phyloP scores from a whole-genome alignment of 2,113 vertebrate species.

The Nycticryphes semicollaris region DNA sequence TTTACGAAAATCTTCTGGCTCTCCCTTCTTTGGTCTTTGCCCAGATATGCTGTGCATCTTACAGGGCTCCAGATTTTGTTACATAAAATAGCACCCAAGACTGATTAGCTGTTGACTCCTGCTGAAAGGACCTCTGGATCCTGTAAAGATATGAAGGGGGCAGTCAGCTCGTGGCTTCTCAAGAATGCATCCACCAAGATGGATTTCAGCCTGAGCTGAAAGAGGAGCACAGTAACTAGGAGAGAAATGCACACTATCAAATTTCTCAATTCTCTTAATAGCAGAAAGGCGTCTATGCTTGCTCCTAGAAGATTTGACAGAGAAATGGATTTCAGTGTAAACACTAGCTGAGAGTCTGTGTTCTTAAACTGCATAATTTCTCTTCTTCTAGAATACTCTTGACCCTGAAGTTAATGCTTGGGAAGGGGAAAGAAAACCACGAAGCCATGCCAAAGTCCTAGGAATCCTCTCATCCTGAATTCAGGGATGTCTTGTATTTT shows the following conservation, averaged over 20 bases:
- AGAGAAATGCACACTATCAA: not conserved
- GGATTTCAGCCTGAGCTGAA: not conserved
- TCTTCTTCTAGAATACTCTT: not conserved
- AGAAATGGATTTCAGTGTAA: not conserved
- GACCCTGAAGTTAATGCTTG: not conserved
- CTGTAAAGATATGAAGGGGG: not conserved
- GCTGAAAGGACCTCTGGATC: not conserved
- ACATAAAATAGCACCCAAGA: not conserved
- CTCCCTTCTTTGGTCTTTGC: not conserved
- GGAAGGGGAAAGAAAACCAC: not conserved
- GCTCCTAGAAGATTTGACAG: not conserved
- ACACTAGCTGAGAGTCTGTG: not conserved
- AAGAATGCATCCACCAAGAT: not conserved
- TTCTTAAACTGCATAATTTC: not conserved
- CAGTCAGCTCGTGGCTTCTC: fast-evolving
- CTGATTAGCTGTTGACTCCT: not conserved
- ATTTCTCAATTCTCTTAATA: not conserved
- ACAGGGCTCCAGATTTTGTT: not conserved
- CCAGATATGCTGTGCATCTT: not conserved
- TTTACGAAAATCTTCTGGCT: not conserved
- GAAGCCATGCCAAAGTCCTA: not conserved
- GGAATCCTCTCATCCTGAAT: not conserved
- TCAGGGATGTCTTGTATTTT: not conserved
- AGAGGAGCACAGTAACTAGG: not conserved
- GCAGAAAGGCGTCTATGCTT: fast-evolving